A percentile compares a stretch with the other conserved stretches of the same genome.
Conservation (phyloP, 2,113 vertebrate genomes). For the Ploceus nigricollis region DNA sequence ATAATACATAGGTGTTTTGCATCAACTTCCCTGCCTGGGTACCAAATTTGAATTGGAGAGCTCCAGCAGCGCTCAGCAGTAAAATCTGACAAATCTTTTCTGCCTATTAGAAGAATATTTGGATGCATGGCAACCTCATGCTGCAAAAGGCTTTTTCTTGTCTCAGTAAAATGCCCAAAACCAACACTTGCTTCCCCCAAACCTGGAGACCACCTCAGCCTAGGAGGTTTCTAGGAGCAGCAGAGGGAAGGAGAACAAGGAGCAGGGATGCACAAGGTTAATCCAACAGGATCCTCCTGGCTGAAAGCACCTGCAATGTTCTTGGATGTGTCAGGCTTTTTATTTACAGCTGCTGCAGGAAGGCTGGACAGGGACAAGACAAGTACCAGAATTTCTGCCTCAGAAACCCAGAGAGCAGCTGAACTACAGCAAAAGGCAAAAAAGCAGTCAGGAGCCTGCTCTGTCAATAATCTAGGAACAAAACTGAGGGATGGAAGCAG, state of each 20-base stretch:
- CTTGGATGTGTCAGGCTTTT: neutral
- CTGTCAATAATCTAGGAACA: accelerated
- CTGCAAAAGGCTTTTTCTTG: neutral
- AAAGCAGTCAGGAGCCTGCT: neutral
- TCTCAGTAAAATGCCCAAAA: neutral
- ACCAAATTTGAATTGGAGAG: neutral
- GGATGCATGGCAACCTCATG: neutral
- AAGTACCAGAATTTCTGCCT: neutral
- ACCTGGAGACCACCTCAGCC: neutral
- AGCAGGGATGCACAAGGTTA: neutral
- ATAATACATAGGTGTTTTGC: neutral
- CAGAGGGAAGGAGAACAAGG: neutral
- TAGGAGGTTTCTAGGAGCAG: neutral
- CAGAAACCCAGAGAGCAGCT: neutral
- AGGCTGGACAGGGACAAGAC: neutral
- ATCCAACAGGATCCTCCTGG: neutral
- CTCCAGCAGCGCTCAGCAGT: accelerated
- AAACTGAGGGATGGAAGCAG: neutral
- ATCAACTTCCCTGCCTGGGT: neutral
- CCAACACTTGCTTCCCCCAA: neutral
- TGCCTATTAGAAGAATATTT: neutral
- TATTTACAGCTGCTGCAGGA: neutral
- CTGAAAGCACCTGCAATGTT: neutral
- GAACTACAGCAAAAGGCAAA: neutral
- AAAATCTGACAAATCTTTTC: neutral